Percentiles rank a stretch among this genome's conserved stretches.
Evolutionary conservation across 64 coral and sea anemone genomes (phyloP).

Genomic region (Montipora capricornis): DNA sequence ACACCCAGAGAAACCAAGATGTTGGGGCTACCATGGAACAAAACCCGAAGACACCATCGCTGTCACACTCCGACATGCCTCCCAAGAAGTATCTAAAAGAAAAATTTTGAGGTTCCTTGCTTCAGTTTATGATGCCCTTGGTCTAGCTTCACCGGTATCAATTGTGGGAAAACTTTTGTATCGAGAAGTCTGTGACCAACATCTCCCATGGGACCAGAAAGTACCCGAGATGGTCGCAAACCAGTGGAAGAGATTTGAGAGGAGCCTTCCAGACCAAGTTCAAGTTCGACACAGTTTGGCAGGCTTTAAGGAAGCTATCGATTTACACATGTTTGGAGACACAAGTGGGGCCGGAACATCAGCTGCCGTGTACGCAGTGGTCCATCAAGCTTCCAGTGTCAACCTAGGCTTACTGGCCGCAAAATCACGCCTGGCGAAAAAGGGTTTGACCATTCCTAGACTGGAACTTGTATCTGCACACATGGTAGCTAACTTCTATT

Average conservation of each 20-base stretch:
- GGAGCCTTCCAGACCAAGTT: conserved; percentile 17
- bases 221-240: background rate
- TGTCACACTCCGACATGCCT: background rate
- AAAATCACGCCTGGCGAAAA: conserved; percentile 46
- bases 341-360: conserved; percentile 19
- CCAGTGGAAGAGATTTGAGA: conserved; percentile 23
- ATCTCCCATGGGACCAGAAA: conserved; percentile 45
- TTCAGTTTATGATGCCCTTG: conserved; percentile 28
- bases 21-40: conserved; percentile 52
- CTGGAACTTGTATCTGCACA: conserved; percentile 33
- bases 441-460: conserved; percentile 43
- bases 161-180: conserved; percentile 45
- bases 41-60: conserved; percentile 33
- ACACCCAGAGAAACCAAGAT: conserved; percentile 31
- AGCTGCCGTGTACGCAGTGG: conserved; percentile 41
- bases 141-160: background rate
- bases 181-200: conserved; percentile 20
- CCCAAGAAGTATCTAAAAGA: conserved; percentile 13
- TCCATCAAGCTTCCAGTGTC: conserved; percentile 20
- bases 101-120: conserved; percentile 16
- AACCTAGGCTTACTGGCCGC: conserved; percentile 18
- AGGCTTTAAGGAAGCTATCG: background rate
- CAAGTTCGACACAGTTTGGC: background rate
- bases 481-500: background rate
- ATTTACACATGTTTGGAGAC: background rate